Conservation (phyloP, 2,797 vertebrate species). For the Thunnus albacares region DNA sequence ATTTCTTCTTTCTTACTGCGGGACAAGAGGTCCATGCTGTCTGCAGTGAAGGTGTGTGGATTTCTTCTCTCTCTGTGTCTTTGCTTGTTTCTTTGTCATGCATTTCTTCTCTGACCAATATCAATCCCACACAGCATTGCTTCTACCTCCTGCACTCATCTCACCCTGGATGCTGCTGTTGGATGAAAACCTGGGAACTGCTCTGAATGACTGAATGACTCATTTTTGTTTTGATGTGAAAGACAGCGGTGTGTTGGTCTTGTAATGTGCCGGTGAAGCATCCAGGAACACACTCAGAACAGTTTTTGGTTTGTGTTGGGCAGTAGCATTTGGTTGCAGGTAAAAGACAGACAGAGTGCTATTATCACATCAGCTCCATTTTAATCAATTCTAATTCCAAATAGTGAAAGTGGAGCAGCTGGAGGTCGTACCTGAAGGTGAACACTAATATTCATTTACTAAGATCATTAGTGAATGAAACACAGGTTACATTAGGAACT, state of each 20-base stretch:
- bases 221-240: not conserved
- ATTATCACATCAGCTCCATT: slow-evolving; percentile 20
- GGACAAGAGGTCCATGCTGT: slow-evolving; percentile 85
- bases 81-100: slow-evolving; percentile 28
- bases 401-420: slow-evolving; percentile 18
- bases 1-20: slow-evolving; percentile 80
- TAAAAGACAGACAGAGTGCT: not conserved
- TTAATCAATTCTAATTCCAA: slow-evolving; percentile 41
- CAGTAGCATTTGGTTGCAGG: slow-evolving; percentile 3
- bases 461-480: slow-evolving; percentile 40
- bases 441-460: slow-evolving; percentile 45
- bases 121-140: slow-evolving; percentile 7
- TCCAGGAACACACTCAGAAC: too few species aligned
- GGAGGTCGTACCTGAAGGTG: slow-evolving; percentile 9
- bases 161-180: slow-evolving; percentile 1
- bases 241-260: not conserved
- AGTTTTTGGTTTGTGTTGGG: not conserved
- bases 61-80: slow-evolving; percentile 59
- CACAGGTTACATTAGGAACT: slow-evolving; percentile 26
- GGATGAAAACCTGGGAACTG: not conserved
- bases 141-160: not conserved
- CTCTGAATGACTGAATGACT: not conserved
- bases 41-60: slow-evolving; percentile 85
- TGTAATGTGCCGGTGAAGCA: too few species aligned
- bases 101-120: slow-evolving; percentile 18